Evolutionary conservation across 2,113 vertebrate species (phyloP), one percentile per base, ranked within the genome.

Genomic region (Damaliscus lunatus): DNA sequence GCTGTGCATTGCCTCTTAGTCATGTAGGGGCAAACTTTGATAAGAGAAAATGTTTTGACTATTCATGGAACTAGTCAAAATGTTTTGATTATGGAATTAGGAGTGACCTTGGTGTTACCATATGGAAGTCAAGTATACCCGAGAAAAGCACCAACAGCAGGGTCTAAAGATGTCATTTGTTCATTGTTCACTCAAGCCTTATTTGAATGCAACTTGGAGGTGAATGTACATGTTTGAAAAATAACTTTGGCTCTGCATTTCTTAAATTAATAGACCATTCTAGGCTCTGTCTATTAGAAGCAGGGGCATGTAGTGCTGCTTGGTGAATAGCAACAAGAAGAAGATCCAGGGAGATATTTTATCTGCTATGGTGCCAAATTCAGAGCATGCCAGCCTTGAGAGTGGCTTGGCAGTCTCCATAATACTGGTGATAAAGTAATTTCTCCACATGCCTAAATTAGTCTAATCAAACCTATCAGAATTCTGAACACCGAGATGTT

Each of bases 81-180:
- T 33, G 14, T 62, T 62, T 62, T 53, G 46, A 33, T 43, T 64
- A 62, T 64, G 31, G 36, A 88, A 94, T 74, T 91, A 94, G 17
- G n/a, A 90, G 31, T 96, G 96, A 95, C 90, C 48, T 96, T 80
- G 31, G 36, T 95, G 16, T 91, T 85, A 91, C 60, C 57, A 93
- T 25, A 48, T 55, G 52, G 71, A 96, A 96, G 87, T 92, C 80
- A 92, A 50, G 90, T 60, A 64, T 50, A 67, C 27, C 8, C 53
- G 43, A 36, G 82, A 88, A 90, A 19, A 80, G 29, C 27, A 55
- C 15, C 27, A 46, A 31, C 40, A 80, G 60, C 16, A 64, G 52
- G 53, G 16, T 88, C 90, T 71, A 48, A 78, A 94, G 74, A 67
- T 59, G 25, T 57, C 74, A 1, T 59, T 50, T 55, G 19, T 78